Base-by-base conservation (phyloP, 2,113 vertebrate genomes). In the Sinocyclocheilus rhinocerous region DNA sequence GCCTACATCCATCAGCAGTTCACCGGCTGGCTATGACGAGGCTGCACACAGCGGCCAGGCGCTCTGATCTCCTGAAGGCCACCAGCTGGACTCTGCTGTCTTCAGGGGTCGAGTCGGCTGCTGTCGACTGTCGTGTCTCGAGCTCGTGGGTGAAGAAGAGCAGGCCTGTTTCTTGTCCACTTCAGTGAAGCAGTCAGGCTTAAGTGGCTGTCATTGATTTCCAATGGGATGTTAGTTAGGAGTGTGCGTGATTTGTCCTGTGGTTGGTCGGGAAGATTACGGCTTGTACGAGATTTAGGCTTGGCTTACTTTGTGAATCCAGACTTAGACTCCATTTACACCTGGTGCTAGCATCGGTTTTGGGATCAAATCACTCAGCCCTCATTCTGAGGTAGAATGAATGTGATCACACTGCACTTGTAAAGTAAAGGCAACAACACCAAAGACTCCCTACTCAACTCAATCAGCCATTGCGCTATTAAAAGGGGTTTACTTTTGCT, bases 131-230 rank as follows among this genome's bases (percentile, higher is more conserved):
- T 50, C 73, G 26, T 6, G 36, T 65, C 55, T 50, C 24, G 42
- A 65, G 85, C 29, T 33, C 29, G 57, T 26, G 52, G 18, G 50
- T 45, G 76, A 10, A 59, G 29, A 65, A 85, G 29, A 69, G 18
- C 29, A 63, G 45, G 48, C 33, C 39, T 33, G 81, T 82, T 29
- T 45, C 61, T 79, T 15, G 59, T 39, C 20, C 76, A 65, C 76
- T 85, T 36, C 45, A 77, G 80, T 57, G 50, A 69, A 84, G 63
- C 63, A 80, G 75, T 83, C 79, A 76, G 57, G 50, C 33, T 75
- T 85, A 73, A 89, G 88, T 86, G 81, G 63, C 81, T 84, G 48
- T 86, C 75, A 92, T 92, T 90, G 83, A 92, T 93, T 94, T 94
- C 85, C 83, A 92, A 11, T 88, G 76, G 82, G 81, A 79, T 83